Percentiles rank a stretch among this genome's conserved stretches.
These are phyloP conservation scores for Drosophila takahashii DNA, from an alignment of 1,140 invertebrate species.

Conservation along the genomic window DNA sequence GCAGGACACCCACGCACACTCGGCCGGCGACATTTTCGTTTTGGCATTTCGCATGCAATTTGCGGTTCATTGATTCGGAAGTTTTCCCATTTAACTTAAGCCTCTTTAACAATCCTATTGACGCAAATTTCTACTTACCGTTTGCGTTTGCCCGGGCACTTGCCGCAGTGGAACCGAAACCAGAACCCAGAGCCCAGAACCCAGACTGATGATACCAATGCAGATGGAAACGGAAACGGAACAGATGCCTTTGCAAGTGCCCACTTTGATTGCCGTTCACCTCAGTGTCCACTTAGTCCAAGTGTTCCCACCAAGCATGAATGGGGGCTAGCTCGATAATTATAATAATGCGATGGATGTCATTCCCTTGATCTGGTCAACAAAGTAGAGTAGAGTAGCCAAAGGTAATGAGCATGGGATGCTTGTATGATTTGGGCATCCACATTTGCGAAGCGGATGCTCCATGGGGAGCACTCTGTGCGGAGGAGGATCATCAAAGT, in stretches of 20 bases:
- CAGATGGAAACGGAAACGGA: conserved; percentile 3
- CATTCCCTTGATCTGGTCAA: conserved; percentile 8
- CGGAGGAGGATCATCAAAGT: conserved; percentile 27
- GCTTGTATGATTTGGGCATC: conserved; percentile 4
- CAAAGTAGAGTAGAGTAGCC: background rate
- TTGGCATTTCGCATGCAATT: conserved; percentile 84
- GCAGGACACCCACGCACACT: conserved; percentile 9
- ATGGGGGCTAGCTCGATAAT: conserved; percentile 29
- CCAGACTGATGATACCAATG: background rate
- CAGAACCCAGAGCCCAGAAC: background rate
- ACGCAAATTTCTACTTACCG: conserved; percentile 82
- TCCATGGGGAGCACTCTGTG: too few relatives aligned
- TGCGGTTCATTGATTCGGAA: conserved; percentile 84
- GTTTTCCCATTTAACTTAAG: conserved; percentile 85
- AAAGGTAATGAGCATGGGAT: conserved; percentile 13
- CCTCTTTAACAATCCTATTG: conserved; percentile 84
- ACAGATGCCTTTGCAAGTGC: conserved; percentile 5
- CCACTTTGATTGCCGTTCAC: conserved; percentile 21
- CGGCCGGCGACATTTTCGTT: conserved; percentile 77
- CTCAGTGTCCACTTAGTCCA: conserved; percentile 25
- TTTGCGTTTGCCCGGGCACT: conserved; percentile 33
- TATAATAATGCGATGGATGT: conserved; percentile 40
- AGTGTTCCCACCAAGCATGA: background rate
- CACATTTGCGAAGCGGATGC: background rate
- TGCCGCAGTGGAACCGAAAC: conserved; percentile 3